phyloP scores from a whole-genome alignment of 1,140 invertebrate species.

The Meteorus sp. region DNA sequence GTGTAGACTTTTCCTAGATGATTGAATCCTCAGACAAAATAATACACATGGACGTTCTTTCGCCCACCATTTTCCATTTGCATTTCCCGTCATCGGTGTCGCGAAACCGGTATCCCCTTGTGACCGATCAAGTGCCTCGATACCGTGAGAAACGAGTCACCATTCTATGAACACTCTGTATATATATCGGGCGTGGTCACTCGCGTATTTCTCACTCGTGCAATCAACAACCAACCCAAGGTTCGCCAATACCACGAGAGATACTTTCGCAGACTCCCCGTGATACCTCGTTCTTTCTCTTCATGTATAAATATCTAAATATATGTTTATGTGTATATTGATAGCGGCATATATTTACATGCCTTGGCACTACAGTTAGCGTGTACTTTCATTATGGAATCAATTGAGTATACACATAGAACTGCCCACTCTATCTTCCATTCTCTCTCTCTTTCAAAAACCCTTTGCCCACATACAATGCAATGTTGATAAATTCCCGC shows the following conservation, averaged over 20 bases:
- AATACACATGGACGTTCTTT: conserved; percentile 21
- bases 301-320: not conserved
- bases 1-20: conserved; percentile 19
- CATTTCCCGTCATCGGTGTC: conserved; percentile 30
- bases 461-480: too few relatives aligned
- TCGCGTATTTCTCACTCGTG: conserved; percentile 31
- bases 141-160: conserved; percentile 36
- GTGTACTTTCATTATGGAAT: too few relatives aligned
- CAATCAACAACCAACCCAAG: conserved; percentile 31
- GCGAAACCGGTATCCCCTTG: conserved; percentile 23
- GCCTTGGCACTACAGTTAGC: too few relatives aligned
- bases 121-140: conserved; percentile 32
- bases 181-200: conserved; percentile 34
- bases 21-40: conserved; percentile 31
- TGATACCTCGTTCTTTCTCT: conserved; percentile 14
- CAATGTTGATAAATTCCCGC: too few relatives aligned
- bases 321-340: not conserved
- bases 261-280: conserved; percentile 18
- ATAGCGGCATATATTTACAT: too few relatives aligned
- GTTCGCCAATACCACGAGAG: conserved; percentile 6
- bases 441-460: too few relatives aligned
- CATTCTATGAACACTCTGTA: conserved; percentile 25
- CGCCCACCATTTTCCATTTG: conserved; percentile 34
- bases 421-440: too few relatives aligned
- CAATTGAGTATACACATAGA: not conserved